These are phyloP conservation scores for Lasioglossum figueresi DNA, from an alignment of 2,888 invertebrate genomes.

Conservation along the genomic window DNA sequence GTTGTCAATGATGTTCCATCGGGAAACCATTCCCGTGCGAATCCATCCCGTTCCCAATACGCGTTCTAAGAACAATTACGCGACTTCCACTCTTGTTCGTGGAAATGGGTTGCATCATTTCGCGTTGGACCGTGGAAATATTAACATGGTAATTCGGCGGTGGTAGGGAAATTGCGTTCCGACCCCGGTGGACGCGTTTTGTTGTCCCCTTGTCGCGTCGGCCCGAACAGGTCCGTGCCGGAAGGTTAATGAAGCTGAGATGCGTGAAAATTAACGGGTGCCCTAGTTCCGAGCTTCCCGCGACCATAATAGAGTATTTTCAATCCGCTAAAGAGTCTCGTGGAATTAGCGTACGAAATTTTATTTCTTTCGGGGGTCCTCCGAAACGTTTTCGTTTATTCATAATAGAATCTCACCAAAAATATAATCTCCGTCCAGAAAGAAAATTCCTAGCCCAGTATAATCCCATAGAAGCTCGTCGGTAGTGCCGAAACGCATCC, in stretches of 20 bases:
- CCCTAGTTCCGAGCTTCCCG: not conserved
- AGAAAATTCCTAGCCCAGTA: no score
- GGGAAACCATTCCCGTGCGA: not conserved
- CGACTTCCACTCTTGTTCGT: not conserved
- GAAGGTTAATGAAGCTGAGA: slow-evolving; percentile 16
- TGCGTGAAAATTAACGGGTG: slow-evolving; percentile 8
- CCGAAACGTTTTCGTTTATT: not conserved
- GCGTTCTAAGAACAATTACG: slow-evolving; percentile 19
- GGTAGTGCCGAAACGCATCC: not conserved
- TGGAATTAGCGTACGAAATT: not conserved
- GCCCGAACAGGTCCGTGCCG: not conserved
- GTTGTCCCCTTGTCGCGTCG: not conserved
- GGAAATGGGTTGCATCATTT: slow-evolving; percentile 10
- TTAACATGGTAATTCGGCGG: slow-evolving; percentile 27
- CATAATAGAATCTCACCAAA: not conserved
- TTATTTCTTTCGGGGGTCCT: not conserved
- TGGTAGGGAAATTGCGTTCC: slow-evolving; percentile 24
- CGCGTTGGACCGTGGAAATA: slow-evolving; percentile 13
- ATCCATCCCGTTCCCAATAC: slow-evolving; percentile 10
- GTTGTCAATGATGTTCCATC: slow-evolving; percentile 44
- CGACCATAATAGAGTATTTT: not conserved
- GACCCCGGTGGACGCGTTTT: slow-evolving; percentile 14
- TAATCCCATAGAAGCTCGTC: no score
- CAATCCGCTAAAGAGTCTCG: not conserved
- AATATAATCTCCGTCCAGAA: not conserved